Evolutionary conservation across 2,113 vertebrate genomes (phyloP).

Genomic region (pig (Sus scrofa)): DNA sequence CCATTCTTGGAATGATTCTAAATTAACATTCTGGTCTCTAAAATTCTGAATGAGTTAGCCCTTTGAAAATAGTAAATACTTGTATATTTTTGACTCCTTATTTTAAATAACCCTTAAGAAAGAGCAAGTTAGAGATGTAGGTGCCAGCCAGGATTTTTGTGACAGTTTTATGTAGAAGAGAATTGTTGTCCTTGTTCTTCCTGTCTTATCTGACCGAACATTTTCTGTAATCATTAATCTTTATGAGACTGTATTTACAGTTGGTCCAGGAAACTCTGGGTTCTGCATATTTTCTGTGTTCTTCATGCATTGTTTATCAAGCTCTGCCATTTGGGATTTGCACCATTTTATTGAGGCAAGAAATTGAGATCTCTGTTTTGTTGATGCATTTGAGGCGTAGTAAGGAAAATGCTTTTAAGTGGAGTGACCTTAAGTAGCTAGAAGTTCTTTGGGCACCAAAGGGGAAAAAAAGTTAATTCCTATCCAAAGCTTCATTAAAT

Average conservation of each 20-base stretch:
- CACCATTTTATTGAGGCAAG: neutral
- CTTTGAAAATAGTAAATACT: neutral
- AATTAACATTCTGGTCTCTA: neutral
- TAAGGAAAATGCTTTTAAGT: conserved; percentile 42
- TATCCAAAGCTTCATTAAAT: conserved; percentile 72
- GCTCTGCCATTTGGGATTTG: neutral
- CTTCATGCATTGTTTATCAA: neutral
- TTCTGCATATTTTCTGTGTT: neutral
- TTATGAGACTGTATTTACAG: neutral
- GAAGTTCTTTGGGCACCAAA: conserved; percentile 59
- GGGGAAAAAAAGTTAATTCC: conserved; percentile 46
- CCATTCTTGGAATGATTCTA: neutral
- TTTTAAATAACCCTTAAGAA: conserved; percentile 7
- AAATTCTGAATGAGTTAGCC: conserved; percentile 10
- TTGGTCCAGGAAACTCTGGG: neutral
- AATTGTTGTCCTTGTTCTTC: neutral
- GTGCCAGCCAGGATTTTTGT: neutral
- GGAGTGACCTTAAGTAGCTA: conserved; percentile 59
- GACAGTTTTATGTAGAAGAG: neutral
- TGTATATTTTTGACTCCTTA: neutral
- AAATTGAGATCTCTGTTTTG: neutral
- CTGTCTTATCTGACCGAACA: neutral
- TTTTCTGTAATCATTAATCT: conserved; percentile 6
- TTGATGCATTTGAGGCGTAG: neutral
- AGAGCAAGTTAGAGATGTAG: neutral